Evolutionary conservation across 2,888 invertebrate genomes (phyloP).

Genomic region (Pyrocoelia pectoralis): DNA sequence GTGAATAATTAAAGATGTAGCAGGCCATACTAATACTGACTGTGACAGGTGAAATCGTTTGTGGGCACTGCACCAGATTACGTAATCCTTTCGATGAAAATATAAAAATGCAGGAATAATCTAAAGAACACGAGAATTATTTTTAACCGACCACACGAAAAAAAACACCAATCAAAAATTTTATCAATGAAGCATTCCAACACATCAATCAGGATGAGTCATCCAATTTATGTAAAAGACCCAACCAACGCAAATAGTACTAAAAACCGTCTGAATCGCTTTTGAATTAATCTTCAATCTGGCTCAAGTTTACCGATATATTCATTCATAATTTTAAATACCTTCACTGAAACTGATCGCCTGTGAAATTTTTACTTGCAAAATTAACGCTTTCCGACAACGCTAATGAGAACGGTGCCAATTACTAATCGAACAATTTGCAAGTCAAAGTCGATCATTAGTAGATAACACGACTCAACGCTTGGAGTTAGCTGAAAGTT

Average conservation of each 20-base stretch:
- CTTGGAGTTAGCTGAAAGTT: no score
- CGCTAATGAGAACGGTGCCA: not conserved
- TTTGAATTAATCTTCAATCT: not conserved
- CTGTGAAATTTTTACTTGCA: not conserved
- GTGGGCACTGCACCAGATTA: slow-evolving; percentile 13
- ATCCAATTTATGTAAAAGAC: slow-evolving; percentile 14
- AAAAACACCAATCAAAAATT: slow-evolving; percentile 16
- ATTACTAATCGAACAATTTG: not conserved
- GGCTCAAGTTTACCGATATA: not conserved
- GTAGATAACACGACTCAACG: no score
- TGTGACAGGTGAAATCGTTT: slow-evolving; percentile 11
- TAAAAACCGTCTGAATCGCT: not conserved
- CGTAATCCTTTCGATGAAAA: not conserved
- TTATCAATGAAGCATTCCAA: slow-evolving; percentile 20
- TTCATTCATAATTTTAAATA: not conserved
- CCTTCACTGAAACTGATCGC: not conserved
- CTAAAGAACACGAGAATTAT: not conserved
- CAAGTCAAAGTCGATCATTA: not conserved
- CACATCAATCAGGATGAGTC: slow-evolving; percentile 10
- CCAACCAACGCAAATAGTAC: not conserved
- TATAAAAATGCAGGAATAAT: not conserved
- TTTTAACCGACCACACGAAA: slow-evolving; percentile 4
- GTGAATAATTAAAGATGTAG: no score
- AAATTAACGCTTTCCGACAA: not conserved
- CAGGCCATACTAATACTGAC: not conserved